These are phyloP conservation scores for Diabrotica undecimpunctata DNA, from an alignment of 1,140 invertebrate genomes.

Conservation along the genomic window DNA sequence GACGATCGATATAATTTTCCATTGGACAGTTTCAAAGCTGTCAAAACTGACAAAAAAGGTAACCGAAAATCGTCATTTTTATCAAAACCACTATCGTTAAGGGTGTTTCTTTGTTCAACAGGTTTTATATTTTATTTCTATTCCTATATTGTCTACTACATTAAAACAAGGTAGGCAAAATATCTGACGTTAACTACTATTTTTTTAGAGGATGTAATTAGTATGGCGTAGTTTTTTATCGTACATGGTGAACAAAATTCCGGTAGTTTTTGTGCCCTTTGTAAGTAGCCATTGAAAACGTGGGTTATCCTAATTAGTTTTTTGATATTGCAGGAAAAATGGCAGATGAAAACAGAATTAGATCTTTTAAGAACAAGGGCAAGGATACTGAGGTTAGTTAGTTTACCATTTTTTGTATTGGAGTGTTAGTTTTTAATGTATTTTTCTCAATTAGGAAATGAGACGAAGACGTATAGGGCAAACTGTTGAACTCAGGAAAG, in stretches of 20 bases:
- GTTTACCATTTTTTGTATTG: not conserved
- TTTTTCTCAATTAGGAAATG: constrained; percentile 62
- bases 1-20: not conserved
- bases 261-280: constrained; percentile 5
- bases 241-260: not conserved
- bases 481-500: constrained; percentile 86
- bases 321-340: constrained; percentile 25
- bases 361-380: constrained; percentile 48
- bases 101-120: not conserved
- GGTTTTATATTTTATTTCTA: constrained; percentile 10
- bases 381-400: constrained; percentile 46
- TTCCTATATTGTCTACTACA: not conserved
- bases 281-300: constrained; percentile 10
- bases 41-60: constrained; percentile 15
- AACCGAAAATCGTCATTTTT: constrained; percentile 15
- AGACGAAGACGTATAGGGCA: constrained; percentile 83
- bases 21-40: constrained; percentile 16
- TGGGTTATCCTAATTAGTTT: not conserved
- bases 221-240: constrained; percentile 7
- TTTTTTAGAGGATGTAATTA: not conserved
- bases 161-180: not conserved
- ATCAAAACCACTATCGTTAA: not conserved
- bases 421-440: too few relatives aligned
- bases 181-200: not conserved
- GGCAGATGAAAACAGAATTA: constrained; percentile 46